A percentile compares a stretch with the other conserved stretches of the same genome.
These are phyloP conservation scores for Diplazon laetatorius DNA, from an alignment of 2,888 invertebrate species.

Conservation along the genomic window DNA sequence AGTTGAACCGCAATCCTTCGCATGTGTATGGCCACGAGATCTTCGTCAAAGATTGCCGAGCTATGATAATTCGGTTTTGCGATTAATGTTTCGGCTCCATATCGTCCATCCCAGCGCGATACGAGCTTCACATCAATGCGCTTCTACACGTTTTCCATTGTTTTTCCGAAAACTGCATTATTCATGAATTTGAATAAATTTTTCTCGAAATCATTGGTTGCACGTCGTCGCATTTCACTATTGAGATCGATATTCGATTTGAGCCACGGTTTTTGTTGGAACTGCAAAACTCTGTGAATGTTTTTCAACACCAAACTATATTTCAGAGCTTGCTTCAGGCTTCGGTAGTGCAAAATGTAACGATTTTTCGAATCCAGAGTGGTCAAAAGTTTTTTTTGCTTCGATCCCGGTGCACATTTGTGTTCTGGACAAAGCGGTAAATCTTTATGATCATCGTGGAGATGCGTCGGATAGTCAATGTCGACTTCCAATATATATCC, in stretches of 20 bases:
- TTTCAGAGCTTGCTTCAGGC: constrained; percentile 39
- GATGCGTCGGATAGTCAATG: constrained; percentile 40
- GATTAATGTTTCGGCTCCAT: constrained; percentile 73
- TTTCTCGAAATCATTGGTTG: constrained; percentile 76
- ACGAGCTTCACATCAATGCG: constrained; percentile 73
- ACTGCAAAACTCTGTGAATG: constrained; percentile 75
- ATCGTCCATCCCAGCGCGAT: constrained; percentile 73
- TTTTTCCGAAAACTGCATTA: constrained; percentile 70
- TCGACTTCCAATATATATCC: constrained; percentile 77
- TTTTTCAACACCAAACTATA: constrained; percentile 65
- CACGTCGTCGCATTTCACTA: constrained; percentile 72
- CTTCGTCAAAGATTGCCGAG: constrained; percentile 72
- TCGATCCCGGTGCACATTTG: constrained; percentile 56
- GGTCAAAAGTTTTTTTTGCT: constrained; percentile 68
- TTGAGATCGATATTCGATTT: constrained; percentile 79
- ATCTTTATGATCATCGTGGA: constrained; percentile 75
- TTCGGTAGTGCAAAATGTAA: constrained; percentile 40
- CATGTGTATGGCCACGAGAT: constrained; percentile 77
- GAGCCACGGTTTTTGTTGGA: constrained; percentile 77
- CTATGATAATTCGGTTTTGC: constrained; percentile 74
- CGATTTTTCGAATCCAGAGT: constrained; percentile 53
- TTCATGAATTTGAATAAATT: constrained; percentile 72
- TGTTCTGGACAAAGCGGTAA: constrained; percentile 75
- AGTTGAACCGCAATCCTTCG: constrained; percentile 64
- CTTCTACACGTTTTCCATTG: constrained; percentile 73